Evolutionary conservation across 2,888 invertebrate genomes (phyloP), one percentile per base, ranked within the genome.

Genomic region (Leptopilina syphax): DNA sequence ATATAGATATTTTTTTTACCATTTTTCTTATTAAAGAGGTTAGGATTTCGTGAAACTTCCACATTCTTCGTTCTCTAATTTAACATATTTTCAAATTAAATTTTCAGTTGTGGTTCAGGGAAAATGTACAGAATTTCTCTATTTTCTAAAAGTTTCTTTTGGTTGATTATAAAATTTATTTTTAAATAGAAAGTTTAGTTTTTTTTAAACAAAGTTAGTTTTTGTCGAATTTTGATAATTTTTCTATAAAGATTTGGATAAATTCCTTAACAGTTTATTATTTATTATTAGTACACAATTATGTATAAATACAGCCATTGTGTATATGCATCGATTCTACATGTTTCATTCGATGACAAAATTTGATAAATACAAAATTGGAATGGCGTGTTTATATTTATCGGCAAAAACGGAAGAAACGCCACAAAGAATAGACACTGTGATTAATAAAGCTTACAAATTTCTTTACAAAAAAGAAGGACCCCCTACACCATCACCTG

Each of bases 381-480:
- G 98, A 8, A 96, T 98, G 7, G 98, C 98, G 4, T 96, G 98
- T 77, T 93, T 99, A 77, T 99, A 99, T 93, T 93, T 99, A 85
- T 98, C 98, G 82, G 98, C 98, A 82, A 99, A 99, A 94, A 97
- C 98, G 73, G 99, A 99, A 93, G 99, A 99, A 91, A 98, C 98
- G 92, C 98, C 98, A 0, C 93, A 98, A 73, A 99, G 98, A 93
- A 92, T 99, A 92, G 98, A 98, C 92, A 97, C 98, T 93, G 97
- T 99, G 73, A 98, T 99, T 90, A 96, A 96, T 92, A 96, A 97
- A 77, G 96, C 97, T 82, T 96, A 97, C 91, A 95, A 96, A 85
- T 97, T 97, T 93, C 95, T 97, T 88, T 96, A 96, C 92, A 94
- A 94, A 88, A 94, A 94, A 87, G 88, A 89, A 84, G 93, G 93